phyloP scores from a whole-genome alignment of 2,888 invertebrate genomes.

The Silvanus unidentatus region DNA sequence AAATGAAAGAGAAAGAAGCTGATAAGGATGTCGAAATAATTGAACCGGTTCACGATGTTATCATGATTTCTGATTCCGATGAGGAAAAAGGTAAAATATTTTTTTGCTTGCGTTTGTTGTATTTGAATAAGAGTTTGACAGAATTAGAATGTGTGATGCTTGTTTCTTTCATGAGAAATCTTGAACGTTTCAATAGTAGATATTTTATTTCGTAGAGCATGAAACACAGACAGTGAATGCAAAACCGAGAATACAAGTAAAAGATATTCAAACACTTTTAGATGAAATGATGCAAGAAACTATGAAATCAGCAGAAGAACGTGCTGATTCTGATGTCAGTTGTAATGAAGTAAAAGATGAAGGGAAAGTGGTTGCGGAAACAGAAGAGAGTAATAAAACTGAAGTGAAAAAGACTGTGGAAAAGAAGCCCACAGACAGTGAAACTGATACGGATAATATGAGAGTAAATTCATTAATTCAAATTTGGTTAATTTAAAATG shows the following conservation, averaged over 20 bases:
- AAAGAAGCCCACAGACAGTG: constrained; percentile 19
- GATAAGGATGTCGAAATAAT: constrained; percentile 5
- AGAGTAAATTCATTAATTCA: constrained; percentile 21
- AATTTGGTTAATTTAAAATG: not conserved
- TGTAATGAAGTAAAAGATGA: constrained; percentile 27
- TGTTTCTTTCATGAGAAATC: too few species aligned
- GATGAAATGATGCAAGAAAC: constrained; percentile 49
- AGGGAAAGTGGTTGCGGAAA: constrained; percentile 21
- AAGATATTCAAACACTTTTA: constrained; percentile 32
- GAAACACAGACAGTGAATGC: constrained; percentile 5
- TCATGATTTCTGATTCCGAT: constrained; percentile 31
- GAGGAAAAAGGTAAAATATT: constrained; percentile 16
- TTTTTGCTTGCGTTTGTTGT: too few species aligned
- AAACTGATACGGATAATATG: constrained; percentile 27
- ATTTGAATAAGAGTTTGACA: too few species aligned
- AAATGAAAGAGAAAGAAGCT: not conserved
- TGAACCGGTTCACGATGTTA: constrained; percentile 21
- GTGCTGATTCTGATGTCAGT: constrained; percentile 37
- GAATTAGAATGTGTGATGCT: too few species aligned
- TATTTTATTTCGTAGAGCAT: too few species aligned
- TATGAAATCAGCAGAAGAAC: constrained; percentile 39
- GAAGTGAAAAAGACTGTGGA: constrained; percentile 1
- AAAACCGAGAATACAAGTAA: constrained; percentile 7
- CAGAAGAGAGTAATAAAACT: constrained; percentile 10
- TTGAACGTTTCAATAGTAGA: too few species aligned